Conservation (phyloP, 2,113 vertebrate species). For the Odocoileus hemionus region DNA sequence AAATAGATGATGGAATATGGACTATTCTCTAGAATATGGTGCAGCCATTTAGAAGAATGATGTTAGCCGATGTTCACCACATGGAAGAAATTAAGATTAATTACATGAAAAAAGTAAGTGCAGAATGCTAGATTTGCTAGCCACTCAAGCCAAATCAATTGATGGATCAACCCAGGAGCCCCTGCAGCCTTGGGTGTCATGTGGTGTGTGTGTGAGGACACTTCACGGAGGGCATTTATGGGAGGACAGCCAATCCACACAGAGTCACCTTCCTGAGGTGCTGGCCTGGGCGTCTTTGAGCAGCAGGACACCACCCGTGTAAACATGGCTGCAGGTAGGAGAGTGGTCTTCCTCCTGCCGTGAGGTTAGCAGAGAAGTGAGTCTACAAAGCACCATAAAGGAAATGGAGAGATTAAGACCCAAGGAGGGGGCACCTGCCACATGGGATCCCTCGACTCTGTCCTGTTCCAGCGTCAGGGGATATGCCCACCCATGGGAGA, state of each 20-base stretch:
- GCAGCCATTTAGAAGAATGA: neutral
- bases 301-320: accelerated
- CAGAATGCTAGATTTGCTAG: neutral
- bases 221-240: accelerated
- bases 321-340: neutral
- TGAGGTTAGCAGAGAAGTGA: neutral
- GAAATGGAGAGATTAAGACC: neutral
- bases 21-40: neutral
- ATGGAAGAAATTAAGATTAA: neutral
- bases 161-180: neutral
- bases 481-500: neutral
- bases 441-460: too few relatives aligned
- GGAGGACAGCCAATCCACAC: neutral
- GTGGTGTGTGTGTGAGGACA: neutral
- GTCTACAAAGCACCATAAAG: neutral
- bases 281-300: neutral
- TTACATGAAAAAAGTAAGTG: neutral
- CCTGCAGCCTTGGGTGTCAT: neutral
- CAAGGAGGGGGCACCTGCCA: neutral
- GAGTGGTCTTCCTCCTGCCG: neutral
- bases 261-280: neutral
- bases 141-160: neutral
- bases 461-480: neutral
- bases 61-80: neutral
- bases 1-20: neutral